Conservation (phyloP, 2,113 vertebrate genomes). For the Alaudala cheleensis region DNA sequence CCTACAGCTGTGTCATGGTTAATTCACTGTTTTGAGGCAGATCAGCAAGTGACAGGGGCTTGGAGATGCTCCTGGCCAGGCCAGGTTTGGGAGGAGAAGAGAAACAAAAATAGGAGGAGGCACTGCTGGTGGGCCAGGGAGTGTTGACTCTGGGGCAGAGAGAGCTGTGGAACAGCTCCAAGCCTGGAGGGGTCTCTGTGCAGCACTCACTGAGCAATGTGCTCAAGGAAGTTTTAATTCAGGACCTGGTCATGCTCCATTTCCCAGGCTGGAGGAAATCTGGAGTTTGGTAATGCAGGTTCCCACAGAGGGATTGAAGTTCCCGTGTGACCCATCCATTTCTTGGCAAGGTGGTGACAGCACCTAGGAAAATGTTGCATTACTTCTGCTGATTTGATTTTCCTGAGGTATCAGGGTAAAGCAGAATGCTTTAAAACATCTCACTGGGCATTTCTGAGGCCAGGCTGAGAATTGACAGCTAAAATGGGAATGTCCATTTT, state of each 20-base stretch:
- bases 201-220: background rate
- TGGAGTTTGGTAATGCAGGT: background rate
- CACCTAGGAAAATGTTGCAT: background rate
- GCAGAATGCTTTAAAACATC: background rate
- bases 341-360: background rate
- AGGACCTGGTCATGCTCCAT: background rate
- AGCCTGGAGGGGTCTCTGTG: background rate
- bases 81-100: background rate
- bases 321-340: background rate
- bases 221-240: background rate
- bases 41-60: background rate
- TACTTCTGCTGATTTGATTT: background rate
- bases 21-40: background rate
- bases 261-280: background rate
- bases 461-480: background rate
- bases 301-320: background rate
- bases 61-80: background rate
- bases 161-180: background rate
- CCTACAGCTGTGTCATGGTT: background rate
- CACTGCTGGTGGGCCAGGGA: background rate
- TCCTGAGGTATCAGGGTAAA: background rate
- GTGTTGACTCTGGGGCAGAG: background rate
- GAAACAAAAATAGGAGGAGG: background rate
- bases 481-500: rapidly evolving
- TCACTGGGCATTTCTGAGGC: background rate